These are phyloP conservation scores for Tuta absoluta DNA, from an alignment of 2,888 invertebrate species.

Conservation along the genomic window DNA sequence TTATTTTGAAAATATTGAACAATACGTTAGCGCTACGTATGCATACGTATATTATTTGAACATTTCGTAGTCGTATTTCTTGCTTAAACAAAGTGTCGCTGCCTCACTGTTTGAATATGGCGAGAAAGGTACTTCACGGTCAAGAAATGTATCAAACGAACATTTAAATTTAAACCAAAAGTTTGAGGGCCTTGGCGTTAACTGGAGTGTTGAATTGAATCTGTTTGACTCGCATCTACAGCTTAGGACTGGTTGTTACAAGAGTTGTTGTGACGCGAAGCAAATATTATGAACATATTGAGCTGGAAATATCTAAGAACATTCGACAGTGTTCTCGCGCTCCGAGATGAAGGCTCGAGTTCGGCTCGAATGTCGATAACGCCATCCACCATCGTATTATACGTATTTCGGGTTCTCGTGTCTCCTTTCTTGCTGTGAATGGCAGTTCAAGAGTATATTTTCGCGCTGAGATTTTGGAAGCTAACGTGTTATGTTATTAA, in stretches of 20 bases:
- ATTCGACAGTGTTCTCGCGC: conserved; percentile 10
- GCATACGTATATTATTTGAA: no score
- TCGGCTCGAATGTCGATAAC: conserved; percentile 18
- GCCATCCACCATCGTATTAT: conserved; percentile 16
- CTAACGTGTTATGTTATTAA: conserved; percentile 7
- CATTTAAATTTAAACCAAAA: not conserved
- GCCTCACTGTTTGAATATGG: not conserved
- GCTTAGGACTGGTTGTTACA: conserved; percentile 16
- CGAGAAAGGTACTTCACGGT: not conserved
- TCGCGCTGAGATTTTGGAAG: conserved; percentile 1
- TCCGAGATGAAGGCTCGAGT: conserved; percentile 4
- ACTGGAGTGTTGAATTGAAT: conserved; percentile 7
- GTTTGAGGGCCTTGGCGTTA: not conserved
- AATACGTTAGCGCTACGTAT: no score
- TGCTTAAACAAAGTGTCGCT: not conserved
- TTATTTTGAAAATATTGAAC: no score
- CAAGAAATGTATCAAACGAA: not conserved
- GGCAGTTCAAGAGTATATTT: conserved; percentile 8
- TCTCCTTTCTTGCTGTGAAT: conserved; percentile 4
- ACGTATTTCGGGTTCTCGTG: not conserved
- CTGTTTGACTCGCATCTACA: conserved; percentile 21
- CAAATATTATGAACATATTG: conserved; percentile 23
- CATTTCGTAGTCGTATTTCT: not conserved
- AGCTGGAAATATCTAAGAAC: conserved; percentile 12
- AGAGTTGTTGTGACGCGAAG: not conserved